Conservation (phyloP, 1,140 invertebrate genomes). For the Aethina tumida region DNA sequence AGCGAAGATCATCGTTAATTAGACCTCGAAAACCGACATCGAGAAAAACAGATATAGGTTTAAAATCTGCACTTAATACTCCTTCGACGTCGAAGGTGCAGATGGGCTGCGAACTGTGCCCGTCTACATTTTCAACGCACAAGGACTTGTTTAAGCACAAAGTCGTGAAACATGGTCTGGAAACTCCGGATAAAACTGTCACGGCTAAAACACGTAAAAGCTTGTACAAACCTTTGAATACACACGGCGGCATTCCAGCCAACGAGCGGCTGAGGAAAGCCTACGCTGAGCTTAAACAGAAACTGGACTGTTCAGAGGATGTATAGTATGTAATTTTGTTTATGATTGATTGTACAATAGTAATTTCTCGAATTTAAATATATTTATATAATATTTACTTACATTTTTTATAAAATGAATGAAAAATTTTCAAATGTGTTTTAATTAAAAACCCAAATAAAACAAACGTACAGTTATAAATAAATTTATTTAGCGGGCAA, state of each 20-base stretch:
- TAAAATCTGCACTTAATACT: slow-evolving; percentile 1
- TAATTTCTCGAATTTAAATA: too few relatives aligned
- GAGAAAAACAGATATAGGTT: neutral
- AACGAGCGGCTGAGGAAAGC: slow-evolving; percentile 17
- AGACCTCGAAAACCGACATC: neutral
- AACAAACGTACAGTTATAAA: too few relatives aligned
- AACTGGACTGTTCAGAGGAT: too few relatives aligned
- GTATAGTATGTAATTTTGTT: too few relatives aligned
- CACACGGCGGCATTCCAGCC: slow-evolving; percentile 20
- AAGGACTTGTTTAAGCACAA: slow-evolving; percentile 25
- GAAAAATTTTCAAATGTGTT: too few relatives aligned
- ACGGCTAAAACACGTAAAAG: slow-evolving; percentile 9
- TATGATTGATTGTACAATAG: too few relatives aligned
- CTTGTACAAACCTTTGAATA: slow-evolving; percentile 10
- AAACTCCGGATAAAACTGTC: slow-evolving; percentile 21
- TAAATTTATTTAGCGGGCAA: too few relatives aligned
- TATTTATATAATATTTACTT: too few relatives aligned
- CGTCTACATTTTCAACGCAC: slow-evolving; percentile 17
- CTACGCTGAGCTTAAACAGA: slow-evolving; percentile 13
- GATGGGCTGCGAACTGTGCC: slow-evolving; percentile 22
- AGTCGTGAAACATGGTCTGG: slow-evolving; percentile 18
- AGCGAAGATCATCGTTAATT: neutral
- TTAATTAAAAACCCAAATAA: too few relatives aligned
- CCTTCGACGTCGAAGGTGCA: slow-evolving; percentile 1
- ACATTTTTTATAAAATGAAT: too few relatives aligned